Evolutionary conservation across 1,140 invertebrate genomes (phyloP).

Genomic region (Geopemphigus sp.): DNA sequence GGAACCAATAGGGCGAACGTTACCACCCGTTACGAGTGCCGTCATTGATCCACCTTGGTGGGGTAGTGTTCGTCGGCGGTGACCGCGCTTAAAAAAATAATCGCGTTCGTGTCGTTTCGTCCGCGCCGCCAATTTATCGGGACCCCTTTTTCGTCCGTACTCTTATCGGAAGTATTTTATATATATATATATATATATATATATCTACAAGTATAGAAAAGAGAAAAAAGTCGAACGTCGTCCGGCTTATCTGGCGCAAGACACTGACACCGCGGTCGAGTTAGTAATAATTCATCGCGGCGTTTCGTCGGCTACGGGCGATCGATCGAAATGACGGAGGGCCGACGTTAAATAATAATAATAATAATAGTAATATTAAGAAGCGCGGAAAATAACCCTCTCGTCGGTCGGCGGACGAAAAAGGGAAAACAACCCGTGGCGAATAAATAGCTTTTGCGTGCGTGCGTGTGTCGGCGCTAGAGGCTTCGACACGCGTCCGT

Average conservation of each 20-base stretch:
- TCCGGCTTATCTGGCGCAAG: neutral
- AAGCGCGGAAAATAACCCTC: neutral
- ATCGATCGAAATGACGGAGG: conserved; percentile 21
- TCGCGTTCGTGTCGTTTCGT: too few species aligned
- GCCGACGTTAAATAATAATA: conserved; percentile 5
- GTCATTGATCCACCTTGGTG: neutral
- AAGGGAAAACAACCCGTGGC: too few species aligned
- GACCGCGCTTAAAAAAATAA: neutral
- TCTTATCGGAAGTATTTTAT: neutral
- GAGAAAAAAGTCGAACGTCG: neutral
- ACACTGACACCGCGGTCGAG: neutral
- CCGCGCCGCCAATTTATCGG: too few species aligned
- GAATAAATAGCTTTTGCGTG: conserved; percentile 30
- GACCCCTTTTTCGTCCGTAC: neutral
- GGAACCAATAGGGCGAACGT: too few species aligned
- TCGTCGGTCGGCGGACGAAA: too few species aligned
- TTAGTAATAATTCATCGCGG: conserved; percentile 12
- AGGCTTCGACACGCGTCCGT: neutral
- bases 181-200: too few species aligned
- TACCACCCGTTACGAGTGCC: too few species aligned
- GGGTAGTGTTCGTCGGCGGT: neutral
- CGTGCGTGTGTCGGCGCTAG: neutral
- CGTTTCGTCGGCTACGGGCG: neutral
- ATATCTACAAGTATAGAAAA: neutral
- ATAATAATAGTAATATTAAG: too few species aligned